Evolutionary conservation across 2,888 invertebrate genomes (phyloP), one percentile per base, ranked within the genome.

Genomic region (Notodonta ziczac): DNA sequence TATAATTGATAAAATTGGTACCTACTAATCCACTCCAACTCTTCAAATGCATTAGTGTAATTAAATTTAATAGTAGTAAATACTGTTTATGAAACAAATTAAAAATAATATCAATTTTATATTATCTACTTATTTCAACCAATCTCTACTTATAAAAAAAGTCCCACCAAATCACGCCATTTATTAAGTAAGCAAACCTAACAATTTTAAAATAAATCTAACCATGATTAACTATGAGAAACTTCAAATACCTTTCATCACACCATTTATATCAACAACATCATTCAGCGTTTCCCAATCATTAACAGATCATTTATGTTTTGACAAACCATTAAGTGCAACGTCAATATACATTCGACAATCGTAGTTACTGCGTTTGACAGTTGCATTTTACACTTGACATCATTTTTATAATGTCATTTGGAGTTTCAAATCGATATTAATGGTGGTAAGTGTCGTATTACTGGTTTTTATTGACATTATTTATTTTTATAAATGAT

Each of bases 251-350:
- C 39, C 74, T 78, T 74, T 89, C 84, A 87, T 89, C 89, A 87
- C 91, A 90, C 84, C 79, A 90, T 91, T 83, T 82, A 86, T 90
- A 87, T 73, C 78, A 74, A 66, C 55, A 61, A 60, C 65, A 66
- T 78, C 83, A 78, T 78, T 84, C 81, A 82, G 71, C 77, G 78
- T 83, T 84, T 75, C 75, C 74, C 79, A 81, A 82, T 86, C 89
- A 89, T 91, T 91, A 89, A 82, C 77, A 76, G 82, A 84, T 85
- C 86, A 89, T 16, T 24, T 90, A 89, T 92, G 88, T 92, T 93
- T 91, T 91, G 93, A 92, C 91, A 93, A 84, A 84, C 90, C 91
- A 92, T 92, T 92, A 89, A 80, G 77, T 81, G 75, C 77, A 63
- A 64, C 39, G 61, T 69, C 73, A 65, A 74, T 68, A 64, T 65